Base-by-base conservation (phyloP, 2,888 invertebrate genomes). In the Cistogaster globosa region DNA sequence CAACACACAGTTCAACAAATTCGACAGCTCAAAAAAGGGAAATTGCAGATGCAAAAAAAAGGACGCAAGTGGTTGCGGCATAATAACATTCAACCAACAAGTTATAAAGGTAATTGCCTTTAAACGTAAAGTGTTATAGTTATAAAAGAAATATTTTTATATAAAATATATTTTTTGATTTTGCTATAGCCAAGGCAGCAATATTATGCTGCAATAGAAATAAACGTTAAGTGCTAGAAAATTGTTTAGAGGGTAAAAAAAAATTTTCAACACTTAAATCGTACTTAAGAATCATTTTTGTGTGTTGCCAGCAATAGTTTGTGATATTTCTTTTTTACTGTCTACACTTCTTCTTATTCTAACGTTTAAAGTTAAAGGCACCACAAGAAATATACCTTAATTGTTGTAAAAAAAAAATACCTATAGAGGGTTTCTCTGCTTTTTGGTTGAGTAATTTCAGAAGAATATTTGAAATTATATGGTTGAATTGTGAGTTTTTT, bases 21-120 rank as follows among this genome's bases (percentile, higher is more conserved):
- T 84, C 77, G 57, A 58, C 81, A 72, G 57, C 22, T 20, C 36
- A 51, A 77, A 57, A 68, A 26, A 20, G 12, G n/a, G 22, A 69
- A 65, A 63, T 16, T 48, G 14, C 7, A 32, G 8, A 32, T 36
- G 6, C 2, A 16, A 80, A n/a, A n/a, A n/a, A n/a, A n/a, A n/a
- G n/a, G n/a, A n/a, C n/a, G n/a, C n/a, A n/a, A 76, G 63, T 76
- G 68, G 48, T 60, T 76, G 62, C 53, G 67, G 38, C 68, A 63
- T 53, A 69, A 57, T 58, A 38, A 22, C n/a, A 68, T 75, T 81
- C 81, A 75, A 26, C 81, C 62, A 75, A 69, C 75, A 62, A 81
- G 75, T 81, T 81, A 68, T 68, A 69, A 77, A 81, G 84, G 80
- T 81, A 84, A 84, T 84, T 84, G 81, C 84, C 72, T 81, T 68